These are phyloP conservation scores for Drosophila rellima DNA, from an alignment of 2,888 invertebrate species.

Conservation along the genomic window DNA sequence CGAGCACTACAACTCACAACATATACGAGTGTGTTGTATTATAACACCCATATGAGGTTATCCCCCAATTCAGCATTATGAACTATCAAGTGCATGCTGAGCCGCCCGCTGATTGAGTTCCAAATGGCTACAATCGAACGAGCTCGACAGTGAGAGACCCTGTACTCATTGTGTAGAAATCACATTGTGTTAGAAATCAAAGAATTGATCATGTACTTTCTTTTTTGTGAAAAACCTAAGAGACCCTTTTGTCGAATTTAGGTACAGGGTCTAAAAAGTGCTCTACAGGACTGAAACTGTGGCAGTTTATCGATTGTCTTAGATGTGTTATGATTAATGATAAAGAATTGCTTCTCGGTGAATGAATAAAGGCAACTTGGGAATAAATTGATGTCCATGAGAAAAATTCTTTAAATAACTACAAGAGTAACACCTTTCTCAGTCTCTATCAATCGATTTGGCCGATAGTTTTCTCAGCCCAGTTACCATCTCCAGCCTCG, in stretches of 20 bases:
- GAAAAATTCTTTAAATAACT: not conserved
- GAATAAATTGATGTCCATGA: conserved; percentile 10
- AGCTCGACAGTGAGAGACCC: not conserved
- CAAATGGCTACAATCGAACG: not conserved
- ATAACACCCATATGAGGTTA: conserved; percentile 63
- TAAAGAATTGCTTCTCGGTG: not conserved
- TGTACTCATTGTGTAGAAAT: not conserved
- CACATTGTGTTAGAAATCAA: too few species aligned
- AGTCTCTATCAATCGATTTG: not conserved
- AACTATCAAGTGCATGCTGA: conserved; percentile 56
- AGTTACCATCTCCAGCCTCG: conserved; percentile 39
- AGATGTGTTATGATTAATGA: conserved; percentile 39
- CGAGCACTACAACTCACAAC: conserved; percentile 10
- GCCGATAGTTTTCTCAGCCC: conserved; percentile 16
- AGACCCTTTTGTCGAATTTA: not conserved
- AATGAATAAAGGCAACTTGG: not conserved
- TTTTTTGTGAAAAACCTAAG: not conserved
- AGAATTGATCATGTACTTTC: too few species aligned
- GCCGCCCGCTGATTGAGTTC: conserved; percentile 23
- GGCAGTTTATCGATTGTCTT: conserved; percentile 19
- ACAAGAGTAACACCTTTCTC: not conserved
- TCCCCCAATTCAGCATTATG: conserved; percentile 59
- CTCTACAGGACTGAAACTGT: conserved; percentile 14
- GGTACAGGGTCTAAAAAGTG: not conserved
- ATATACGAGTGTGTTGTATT: conserved; percentile 2